Percentiles rank a stretch among this genome's conserved stretches.
Evolutionary conservation across 2,888 invertebrate genomes (phyloP).

Genomic region (Diogma glabrata): DNA sequence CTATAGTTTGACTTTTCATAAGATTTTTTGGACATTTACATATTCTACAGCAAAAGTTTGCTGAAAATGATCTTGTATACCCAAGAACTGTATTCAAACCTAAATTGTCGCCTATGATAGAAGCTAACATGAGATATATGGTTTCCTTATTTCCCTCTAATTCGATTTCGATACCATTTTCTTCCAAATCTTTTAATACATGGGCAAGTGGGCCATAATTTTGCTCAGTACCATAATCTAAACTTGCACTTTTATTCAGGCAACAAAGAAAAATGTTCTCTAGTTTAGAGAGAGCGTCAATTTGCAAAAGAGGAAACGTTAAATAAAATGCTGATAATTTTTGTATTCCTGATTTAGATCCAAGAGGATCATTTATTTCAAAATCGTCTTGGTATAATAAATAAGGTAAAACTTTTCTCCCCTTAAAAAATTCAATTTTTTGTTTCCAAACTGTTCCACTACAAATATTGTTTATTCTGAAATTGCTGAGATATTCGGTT

Average conservation of each 20-base stretch:
- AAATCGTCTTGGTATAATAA: too few relatives aligned
- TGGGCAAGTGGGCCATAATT: conserved; percentile 9
- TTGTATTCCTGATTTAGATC: too few relatives aligned
- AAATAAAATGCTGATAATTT: conserved; percentile 13
- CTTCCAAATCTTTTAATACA: conserved; percentile 11
- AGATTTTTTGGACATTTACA: conserved; percentile 5
- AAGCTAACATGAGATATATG: too few relatives aligned
- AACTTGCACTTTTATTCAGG: conserved; percentile 8
- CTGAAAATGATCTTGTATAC: conserved; percentile 4
- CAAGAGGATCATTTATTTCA: too few relatives aligned
- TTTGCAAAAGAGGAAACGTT: conserved; percentile 11
- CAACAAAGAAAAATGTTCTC: conserved; percentile 11
- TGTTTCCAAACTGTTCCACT: too few relatives aligned
- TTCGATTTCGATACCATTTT: conserved; percentile 11
- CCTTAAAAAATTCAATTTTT: too few relatives aligned
- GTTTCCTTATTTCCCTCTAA: too few relatives aligned
- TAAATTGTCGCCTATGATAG: conserved; percentile 10
- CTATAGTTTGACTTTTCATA: not conserved
- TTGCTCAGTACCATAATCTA: conserved; percentile 1
- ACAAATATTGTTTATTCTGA: too few relatives aligned
- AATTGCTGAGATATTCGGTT: too few relatives aligned
- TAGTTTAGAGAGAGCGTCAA: conserved; percentile 9
- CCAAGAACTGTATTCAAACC: not conserved
- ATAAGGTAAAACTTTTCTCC: too few relatives aligned
- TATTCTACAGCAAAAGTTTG: conserved; percentile 10